Evolutionary conservation across 2,113 vertebrate species (phyloP), one percentile per base, ranked within the genome.

Genomic region (Lucifuga dentata): DNA sequence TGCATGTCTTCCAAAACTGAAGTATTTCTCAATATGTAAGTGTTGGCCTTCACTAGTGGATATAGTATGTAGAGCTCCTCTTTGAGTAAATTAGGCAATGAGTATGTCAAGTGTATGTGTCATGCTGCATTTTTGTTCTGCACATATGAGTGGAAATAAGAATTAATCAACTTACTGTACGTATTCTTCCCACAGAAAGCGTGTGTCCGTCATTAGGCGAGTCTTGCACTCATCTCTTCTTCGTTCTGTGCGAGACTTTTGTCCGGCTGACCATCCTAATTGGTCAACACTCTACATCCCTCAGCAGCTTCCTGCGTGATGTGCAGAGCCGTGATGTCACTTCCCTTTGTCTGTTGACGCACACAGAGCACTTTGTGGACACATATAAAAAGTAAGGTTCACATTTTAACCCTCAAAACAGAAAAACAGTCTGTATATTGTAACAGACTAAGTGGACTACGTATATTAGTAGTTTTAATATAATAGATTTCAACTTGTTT

Each of bases 371-470:
- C 77, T 98, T 99, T 87, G 76, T 95, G 91, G 94, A 97, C 86
- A 92, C 92, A 65, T 98, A 95, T 77, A 95, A 94, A 86, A 94
- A 95, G 98, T 93, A 94, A 94, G 94, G 88, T 8, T 41, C 2
- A 35, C 26, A 7, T 24, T 35, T n/a, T 10, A 7, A 44, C 3
- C 16, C n/a, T 3, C 5, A 4, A 16, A 5, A 41, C 8, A 16
- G 15, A 41, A 8, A 3, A 3, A 38, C 2, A 70, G n/a, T 32
- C 15, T 43, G 8, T 49, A 15, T 39, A 24, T 32, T 24, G 5
- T 32, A 5, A 16, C 15, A 41, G 4, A 29, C 3, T 29, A 29
- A 29, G 26, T n/a, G n/a, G n/a, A n/a, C n/a, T n/a, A n/a, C n/a
- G n/a, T n/a, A n/a, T n/a, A n/a, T n/a, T n/a, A n/a, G n/a, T n/a